Percentiles rank a stretch among this genome's conserved stretches.
Evolutionary conservation across 2,888 invertebrate species (phyloP).

Genomic region (Noctua janthina): DNA sequence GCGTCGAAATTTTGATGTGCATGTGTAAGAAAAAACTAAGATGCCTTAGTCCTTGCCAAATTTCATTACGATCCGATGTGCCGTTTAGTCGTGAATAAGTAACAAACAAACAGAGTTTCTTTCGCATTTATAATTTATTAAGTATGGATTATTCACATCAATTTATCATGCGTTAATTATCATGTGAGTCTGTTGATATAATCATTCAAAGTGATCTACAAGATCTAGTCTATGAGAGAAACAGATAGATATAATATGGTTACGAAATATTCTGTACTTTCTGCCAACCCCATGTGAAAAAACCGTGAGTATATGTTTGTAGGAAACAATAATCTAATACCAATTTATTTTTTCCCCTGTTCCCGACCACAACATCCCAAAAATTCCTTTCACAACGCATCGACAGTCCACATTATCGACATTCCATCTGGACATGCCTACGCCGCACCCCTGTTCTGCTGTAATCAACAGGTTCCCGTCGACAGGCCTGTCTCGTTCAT

Average conservation of each 20-base stretch:
- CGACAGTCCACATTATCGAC: constrained; percentile 48
- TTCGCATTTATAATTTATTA: too few species aligned
- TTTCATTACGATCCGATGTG: too few species aligned
- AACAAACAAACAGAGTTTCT: too few species aligned
- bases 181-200: neutral
- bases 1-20: too few species aligned
- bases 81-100: too few species aligned
- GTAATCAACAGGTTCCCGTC: constrained; percentile 85
- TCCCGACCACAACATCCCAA: neutral
- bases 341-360: neutral
- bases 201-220: neutral
- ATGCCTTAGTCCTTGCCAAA: too few species aligned
- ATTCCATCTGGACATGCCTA: constrained; percentile 38
- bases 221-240: neutral
- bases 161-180: neutral
- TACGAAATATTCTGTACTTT: neutral
- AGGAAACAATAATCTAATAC: neutral
- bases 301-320: neutral
- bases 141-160: neutral
- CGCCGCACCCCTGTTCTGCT: constrained; percentile 77
- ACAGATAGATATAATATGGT: neutral
- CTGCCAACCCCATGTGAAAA: too few species aligned
- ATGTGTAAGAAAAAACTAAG: too few species aligned
- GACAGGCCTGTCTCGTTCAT: constrained; percentile 73
- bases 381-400: constrained; percentile 43